Evolutionary conservation across 1,140 invertebrate genomes (phyloP).

Genomic region (Brachionus manjavacas): DNA sequence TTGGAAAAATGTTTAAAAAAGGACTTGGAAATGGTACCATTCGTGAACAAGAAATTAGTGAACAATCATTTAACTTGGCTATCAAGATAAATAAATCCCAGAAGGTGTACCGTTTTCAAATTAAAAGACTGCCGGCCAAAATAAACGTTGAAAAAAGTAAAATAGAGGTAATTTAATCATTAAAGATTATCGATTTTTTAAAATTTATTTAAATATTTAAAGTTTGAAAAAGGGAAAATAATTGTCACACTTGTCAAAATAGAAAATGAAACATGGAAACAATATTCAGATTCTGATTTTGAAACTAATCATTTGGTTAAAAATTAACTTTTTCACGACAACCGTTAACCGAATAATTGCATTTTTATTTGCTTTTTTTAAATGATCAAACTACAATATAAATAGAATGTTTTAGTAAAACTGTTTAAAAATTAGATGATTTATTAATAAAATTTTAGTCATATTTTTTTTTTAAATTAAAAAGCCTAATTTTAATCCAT

Average conservation of each 20-base stretch:
- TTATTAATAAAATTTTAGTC: background rate
- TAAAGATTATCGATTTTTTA: background rate
- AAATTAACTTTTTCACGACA: background rate
- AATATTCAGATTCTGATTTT: constrained; percentile 14
- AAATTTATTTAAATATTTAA: background rate
- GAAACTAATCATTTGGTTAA: constrained; percentile 37
- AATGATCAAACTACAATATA: background rate
- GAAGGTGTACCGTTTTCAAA: constrained; percentile 11
- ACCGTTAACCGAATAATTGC: background rate
- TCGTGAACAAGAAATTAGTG: background rate
- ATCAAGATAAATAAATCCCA: background rate
- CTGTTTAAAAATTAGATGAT: background rate
- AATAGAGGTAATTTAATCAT: background rate
- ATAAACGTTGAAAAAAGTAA: constrained; percentile 4
- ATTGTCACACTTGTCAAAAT: background rate
- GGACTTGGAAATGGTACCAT: background rate
- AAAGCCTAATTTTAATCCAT: too few species aligned
- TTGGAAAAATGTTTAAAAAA: background rate
- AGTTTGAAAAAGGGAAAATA: background rate
- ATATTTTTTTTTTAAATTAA: background rate
- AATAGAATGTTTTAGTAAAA: background rate
- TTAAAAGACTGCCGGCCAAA: background rate
- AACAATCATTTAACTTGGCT: constrained; percentile 2
- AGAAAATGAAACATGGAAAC: constrained; percentile 3
- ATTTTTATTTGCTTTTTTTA: background rate